Evolutionary conservation across 1,140 invertebrate genomes (phyloP).

Genomic region (Caenorhabditis brenneri): DNA sequence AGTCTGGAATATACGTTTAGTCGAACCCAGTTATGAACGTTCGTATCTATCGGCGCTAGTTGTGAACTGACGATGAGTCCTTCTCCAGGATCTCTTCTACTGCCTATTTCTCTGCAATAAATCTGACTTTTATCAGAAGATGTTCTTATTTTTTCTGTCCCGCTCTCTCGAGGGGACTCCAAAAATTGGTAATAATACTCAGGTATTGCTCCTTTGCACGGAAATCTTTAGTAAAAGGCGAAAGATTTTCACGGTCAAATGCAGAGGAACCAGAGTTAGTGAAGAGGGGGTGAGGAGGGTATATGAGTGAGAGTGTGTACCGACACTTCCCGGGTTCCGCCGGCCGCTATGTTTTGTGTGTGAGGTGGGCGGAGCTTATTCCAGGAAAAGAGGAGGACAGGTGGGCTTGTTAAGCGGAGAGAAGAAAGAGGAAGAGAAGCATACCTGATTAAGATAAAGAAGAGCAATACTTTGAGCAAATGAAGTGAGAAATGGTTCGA

Average conservation of each 20-base stretch:
- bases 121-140: too few species aligned
- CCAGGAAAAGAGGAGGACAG: too few species aligned
- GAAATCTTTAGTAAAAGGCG: constrained; percentile 57
- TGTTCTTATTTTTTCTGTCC: not conserved
- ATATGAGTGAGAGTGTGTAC: not conserved
- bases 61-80: too few species aligned
- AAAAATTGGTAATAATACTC: constrained; percentile 40
- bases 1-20: too few species aligned
- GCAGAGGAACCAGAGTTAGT: constrained; percentile 33
- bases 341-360: not conserved
- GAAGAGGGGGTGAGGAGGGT: not conserved
- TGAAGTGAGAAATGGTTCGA: constrained; percentile 2
- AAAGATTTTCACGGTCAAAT: constrained; percentile 51
- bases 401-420: too few species aligned
- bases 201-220: constrained; percentile 47
- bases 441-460: constrained; percentile 12
- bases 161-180: constrained; percentile 46
- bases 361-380: not conserved
- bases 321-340: constrained; percentile 15
- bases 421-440: too few species aligned
- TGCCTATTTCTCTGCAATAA: too few species aligned
- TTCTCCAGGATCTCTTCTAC: too few species aligned
- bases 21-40: too few species aligned
- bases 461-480: constrained; percentile 7
- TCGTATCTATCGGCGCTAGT: too few species aligned